These are phyloP conservation scores for Dasysyrphus tricinctus DNA, from an alignment of 2,888 invertebrate genomes.

Conservation along the genomic window DNA sequence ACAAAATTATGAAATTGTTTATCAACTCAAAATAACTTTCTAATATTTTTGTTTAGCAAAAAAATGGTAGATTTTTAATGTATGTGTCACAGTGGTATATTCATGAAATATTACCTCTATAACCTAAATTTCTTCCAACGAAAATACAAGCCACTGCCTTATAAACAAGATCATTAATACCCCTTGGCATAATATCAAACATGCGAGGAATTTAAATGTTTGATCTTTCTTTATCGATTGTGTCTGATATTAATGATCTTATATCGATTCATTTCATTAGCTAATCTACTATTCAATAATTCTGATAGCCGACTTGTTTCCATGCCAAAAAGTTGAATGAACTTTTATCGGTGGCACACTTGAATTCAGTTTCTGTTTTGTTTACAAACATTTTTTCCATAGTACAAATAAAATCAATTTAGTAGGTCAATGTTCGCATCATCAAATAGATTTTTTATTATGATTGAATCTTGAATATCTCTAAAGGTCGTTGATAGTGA, in stretches of 20 bases:
- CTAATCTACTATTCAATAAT: no score
- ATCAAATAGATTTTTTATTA: conserved; percentile 18
- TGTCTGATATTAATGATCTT: not conserved
- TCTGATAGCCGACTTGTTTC: conserved; percentile 6
- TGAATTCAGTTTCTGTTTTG: conserved; percentile 4
- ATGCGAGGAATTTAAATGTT: not conserved
- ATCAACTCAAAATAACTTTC: no score
- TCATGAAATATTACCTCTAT: no score
- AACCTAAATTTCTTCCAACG: no score
- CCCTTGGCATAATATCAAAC: not conserved
- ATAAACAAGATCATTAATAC: not conserved
- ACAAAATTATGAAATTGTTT: no score
- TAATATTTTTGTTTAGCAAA: no score
- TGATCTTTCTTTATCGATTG: conserved; percentile 2
- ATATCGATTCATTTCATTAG: not conserved
- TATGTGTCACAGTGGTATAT: no score
- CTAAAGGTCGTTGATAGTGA: conserved; percentile 31
- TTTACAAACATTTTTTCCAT: conserved; percentile 33
- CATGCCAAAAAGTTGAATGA: conserved; percentile 13
- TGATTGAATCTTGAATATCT: conserved; percentile 29
- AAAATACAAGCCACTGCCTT: no score
- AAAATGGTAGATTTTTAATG: no score
- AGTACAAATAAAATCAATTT: conserved; percentile 8
- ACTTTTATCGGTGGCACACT: conserved; percentile 29
- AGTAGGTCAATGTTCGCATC: conserved; percentile 24